Evolutionary conservation across 2,888 invertebrate species (phyloP).

Genomic region (Melieria crassipennis): DNA sequence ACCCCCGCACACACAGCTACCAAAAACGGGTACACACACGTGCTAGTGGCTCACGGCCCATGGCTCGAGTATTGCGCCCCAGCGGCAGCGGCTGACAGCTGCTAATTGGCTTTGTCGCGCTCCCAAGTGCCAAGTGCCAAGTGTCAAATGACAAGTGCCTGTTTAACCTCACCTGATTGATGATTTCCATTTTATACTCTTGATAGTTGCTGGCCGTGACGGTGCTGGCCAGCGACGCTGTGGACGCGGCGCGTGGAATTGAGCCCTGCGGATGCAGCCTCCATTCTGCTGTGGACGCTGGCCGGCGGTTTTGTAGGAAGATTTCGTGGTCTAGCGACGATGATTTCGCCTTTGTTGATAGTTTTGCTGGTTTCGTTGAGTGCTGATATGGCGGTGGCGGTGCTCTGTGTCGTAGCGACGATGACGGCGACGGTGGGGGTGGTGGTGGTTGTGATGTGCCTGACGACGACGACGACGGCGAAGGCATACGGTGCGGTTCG

Average conservation of each 20-base stretch:
- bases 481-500: slow-evolving; percentile 40
- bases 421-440: slow-evolving; percentile 37
- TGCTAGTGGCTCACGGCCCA: no score
- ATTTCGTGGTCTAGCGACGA: slow-evolving; percentile 58
- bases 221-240: slow-evolving; percentile 58
- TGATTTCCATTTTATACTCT: slow-evolving; percentile 63
- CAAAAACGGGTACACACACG: no score
- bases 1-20: no score
- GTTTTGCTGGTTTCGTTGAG: slow-evolving; percentile 51
- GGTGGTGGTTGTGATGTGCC: slow-evolving; percentile 38
- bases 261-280: slow-evolving; percentile 43
- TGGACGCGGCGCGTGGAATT: slow-evolving; percentile 57
- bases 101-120: no score
- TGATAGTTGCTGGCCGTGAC: slow-evolving; percentile 58
- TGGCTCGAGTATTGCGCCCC: no score
- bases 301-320: slow-evolving; percentile 52
- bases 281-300: slow-evolving; percentile 43
- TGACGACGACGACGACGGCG: slow-evolving; percentile 30
- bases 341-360: slow-evolving; percentile 54
- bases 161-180: slow-evolving; percentile 59
- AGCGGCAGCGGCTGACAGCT: no score
- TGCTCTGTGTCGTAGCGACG: background rate
- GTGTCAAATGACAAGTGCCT: background rate
- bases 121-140: background rate
- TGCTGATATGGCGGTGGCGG: slow-evolving; percentile 25